Percentiles rank a stretch among this genome's conserved stretches.
Conservation (phyloP, 2,888 invertebrate genomes). For the Harpagoxenus sublaevis region DNA sequence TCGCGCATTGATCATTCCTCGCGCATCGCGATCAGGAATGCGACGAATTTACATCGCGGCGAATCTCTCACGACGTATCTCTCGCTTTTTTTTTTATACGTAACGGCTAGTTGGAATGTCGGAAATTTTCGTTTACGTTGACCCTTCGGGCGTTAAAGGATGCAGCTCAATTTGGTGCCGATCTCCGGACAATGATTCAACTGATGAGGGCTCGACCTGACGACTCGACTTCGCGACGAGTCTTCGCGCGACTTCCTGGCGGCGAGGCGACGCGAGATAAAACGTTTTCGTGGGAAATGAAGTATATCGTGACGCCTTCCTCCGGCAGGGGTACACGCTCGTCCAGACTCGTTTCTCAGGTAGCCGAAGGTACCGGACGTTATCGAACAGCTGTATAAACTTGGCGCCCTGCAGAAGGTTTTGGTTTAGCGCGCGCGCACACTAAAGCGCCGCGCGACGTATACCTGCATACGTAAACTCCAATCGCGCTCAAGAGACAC, state of each 20-base stretch:
- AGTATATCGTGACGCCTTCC: constrained; percentile 64
- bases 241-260: background rate
- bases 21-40: constrained; percentile 31
- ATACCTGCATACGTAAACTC: constrained; percentile 11
- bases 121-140: background rate
- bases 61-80: background rate
- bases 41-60: constrained; percentile 8
- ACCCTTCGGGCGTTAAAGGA: background rate
- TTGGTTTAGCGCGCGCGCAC: background rate
- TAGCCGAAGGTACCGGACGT: constrained; percentile 63
- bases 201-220: background rate
- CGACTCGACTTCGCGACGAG: background rate
- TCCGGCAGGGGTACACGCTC: constrained; percentile 34
- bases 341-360: constrained; percentile 62
- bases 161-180: background rate
- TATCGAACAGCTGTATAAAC: constrained; percentile 61
- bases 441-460: background rate
- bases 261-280: background rate
- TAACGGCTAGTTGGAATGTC: background rate
- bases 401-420: constrained; percentile 12
- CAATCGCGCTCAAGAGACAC: background rate
- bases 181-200: background rate
- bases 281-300: constrained; percentile 1
- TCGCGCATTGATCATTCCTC: constrained; percentile 32
- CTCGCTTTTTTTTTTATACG: background rate